Conservation (phyloP, 2,797 vertebrate genomes). For the Pempheris klunzingeri region DNA sequence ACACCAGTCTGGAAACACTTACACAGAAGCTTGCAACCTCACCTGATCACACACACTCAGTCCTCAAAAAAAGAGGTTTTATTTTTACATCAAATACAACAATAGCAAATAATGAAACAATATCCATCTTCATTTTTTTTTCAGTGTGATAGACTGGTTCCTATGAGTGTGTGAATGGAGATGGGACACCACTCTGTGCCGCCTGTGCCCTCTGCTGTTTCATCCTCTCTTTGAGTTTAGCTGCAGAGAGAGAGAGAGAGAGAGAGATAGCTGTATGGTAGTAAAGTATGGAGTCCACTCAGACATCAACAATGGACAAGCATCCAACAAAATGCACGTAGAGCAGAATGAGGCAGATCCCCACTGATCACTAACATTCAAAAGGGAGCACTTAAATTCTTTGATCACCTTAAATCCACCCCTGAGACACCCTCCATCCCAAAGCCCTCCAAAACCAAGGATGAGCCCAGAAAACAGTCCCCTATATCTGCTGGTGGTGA, state of each 20-base stretch:
- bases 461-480: too few species aligned
- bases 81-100: conserved; percentile 38
- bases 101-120: conserved; percentile 8
- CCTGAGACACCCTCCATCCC: too few species aligned
- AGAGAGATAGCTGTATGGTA: too few species aligned
- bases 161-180: conserved; percentile 7
- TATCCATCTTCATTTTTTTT: not conserved
- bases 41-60: conserved; percentile 24
- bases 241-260: conserved; percentile 52
- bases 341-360: too few species aligned
- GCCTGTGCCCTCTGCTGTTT: conserved; percentile 31
- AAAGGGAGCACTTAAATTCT: too few species aligned
- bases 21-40: not conserved
- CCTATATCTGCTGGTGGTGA: too few species aligned
- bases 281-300: too few species aligned
- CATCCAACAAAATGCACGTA: too few species aligned
- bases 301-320: too few species aligned
- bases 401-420: too few species aligned
- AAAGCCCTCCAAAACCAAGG: too few species aligned
- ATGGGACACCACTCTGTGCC: not conserved
- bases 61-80: conserved; percentile 20
- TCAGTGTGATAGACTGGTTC: not conserved
- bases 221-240: conserved; percentile 54
- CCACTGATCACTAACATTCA: too few species aligned
- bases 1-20: not conserved